These are phyloP conservation scores for Nomada hirtipes DNA, from an alignment of 2,888 invertebrate species.

Conservation along the genomic window DNA sequence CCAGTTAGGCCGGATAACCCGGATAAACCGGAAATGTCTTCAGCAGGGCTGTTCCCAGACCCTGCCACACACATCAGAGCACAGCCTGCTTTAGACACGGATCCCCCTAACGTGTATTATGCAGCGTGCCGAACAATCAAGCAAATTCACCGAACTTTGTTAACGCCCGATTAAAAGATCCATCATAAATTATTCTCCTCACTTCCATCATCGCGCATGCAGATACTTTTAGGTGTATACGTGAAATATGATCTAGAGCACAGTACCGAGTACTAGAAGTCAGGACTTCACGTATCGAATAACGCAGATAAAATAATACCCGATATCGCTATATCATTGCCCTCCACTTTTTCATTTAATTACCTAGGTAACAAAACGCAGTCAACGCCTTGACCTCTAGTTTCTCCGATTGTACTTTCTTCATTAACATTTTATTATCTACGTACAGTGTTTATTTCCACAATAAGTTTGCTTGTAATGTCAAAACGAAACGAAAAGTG, in stretches of 20 bases:
- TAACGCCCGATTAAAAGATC: conserved; percentile 50
- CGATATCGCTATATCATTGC: conserved; percentile 2
- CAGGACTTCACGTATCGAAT: conserved; percentile 7
- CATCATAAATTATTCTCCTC: conserved; percentile 45
- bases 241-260: conserved; percentile 8
- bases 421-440: conserved; percentile 20
- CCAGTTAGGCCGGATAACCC: conserved; percentile 78
- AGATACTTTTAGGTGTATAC: conserved; percentile 23
- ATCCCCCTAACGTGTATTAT: conserved; percentile 57
- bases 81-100: conserved; percentile 74
- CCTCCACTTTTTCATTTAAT: conserved; percentile 16
- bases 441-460: conserved; percentile 22
- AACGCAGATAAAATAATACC: conserved; percentile 4
- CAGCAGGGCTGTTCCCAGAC: conserved; percentile 79
- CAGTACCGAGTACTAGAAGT: conserved; percentile 36
- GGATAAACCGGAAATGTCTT: conserved; percentile 81
- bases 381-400: conserved; percentile 50
- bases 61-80: conserved; percentile 79
- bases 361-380: conserved; percentile 7
- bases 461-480: conserved; percentile 31
- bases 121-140: conserved; percentile 52
- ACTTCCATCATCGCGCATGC: conserved; percentile 54
- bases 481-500: conserved; percentile 54
- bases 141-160: conserved; percentile 56
- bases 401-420: conserved; percentile 26